Conservation (phyloP, 2,797 vertebrate genomes). For the Loriculus beryllinus region DNA sequence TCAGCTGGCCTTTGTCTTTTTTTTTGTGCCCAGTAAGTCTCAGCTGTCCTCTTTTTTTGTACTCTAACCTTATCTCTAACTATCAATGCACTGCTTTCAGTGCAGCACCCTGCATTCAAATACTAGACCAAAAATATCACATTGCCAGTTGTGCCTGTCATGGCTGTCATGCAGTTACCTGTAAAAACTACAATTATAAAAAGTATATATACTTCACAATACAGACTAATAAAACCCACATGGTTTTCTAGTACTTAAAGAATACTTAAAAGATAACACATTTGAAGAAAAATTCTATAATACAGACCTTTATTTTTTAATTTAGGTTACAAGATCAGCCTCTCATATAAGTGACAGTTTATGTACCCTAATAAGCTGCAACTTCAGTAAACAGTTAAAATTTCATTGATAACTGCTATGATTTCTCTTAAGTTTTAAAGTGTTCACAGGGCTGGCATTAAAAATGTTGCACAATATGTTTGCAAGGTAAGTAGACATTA, state of each 20-base stretch:
- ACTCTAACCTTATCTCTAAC: neutral
- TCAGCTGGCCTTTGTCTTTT: neutral
- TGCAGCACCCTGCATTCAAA: neutral
- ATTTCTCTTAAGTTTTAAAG: neutral
- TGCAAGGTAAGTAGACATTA: neutral
- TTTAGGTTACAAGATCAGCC: neutral
- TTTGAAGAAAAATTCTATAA: neutral
- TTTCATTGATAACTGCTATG: neutral
- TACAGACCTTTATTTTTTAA: neutral
- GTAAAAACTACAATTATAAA: neutral
- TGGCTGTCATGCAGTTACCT: neutral
- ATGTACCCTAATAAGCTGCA: neutral
- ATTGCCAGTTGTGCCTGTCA: too few relatives aligned
- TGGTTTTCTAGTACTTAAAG: neutral
- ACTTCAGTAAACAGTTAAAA: neutral
- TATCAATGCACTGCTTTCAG: neutral
- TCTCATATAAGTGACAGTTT: neutral
- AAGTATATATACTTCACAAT: neutral
- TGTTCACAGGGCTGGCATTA: neutral
- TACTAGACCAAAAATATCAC: neutral
- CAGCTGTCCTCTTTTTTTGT: neutral
- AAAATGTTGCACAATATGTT: neutral
- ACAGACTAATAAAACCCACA: rapidly evolving
- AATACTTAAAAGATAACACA: neutral
- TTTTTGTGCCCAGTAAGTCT: neutral